Base-by-base conservation (phyloP, 1,140 invertebrate genomes). In the Nephotettix cincticeps region DNA sequence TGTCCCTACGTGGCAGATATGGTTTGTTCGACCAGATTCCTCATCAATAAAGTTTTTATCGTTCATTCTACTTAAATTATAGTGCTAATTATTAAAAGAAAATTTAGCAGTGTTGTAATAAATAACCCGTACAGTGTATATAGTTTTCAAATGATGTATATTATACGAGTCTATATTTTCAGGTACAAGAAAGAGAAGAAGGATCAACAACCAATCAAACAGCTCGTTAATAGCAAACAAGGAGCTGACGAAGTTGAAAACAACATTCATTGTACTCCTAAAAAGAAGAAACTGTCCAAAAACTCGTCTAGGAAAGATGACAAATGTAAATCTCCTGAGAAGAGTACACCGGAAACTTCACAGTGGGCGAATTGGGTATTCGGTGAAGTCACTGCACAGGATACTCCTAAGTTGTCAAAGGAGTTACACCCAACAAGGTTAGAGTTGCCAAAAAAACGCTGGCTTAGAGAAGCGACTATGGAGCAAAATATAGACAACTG, bases 181-280 rank as follows among this genome's bases (percentile, higher is more conserved):
- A 51, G 47, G 47, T 51, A 51, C 47, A 51, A 51, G 19, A 51
- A 51, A 51, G 47, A 51, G 21, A 51, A 51, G 19, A 51, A 51
- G n/a, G 47, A 51, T 11, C 47, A 51, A 21, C 47, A 51, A 51
- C 47, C 47, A 51, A n/a, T 51, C 14, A 51, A 51, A n/a, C 47
- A 4, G 19, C 4, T 21, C 3, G 47, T 11, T 4, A 9, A 4
- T 51, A 3, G 47, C 19, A 51, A 51, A n/a, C 6, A 4, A 4
- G n/a, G 47, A n/a, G 47, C 21, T 51, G 47, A 51, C 21, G 47
- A 51, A 51, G 47, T 51, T 6, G 47, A 51, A 51, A 51, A 51
- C 47, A 51, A 51, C 21, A n/a, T 51, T n/a, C 47, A 51, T 51
- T 51, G 47, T 21, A 9, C 4, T 19, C 47, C 47, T n/a, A 17